Evolutionary conservation across 2,888 invertebrate genomes (phyloP), one percentile per base, ranked within the genome.

Genomic region (Epirrita christyi): DNA sequence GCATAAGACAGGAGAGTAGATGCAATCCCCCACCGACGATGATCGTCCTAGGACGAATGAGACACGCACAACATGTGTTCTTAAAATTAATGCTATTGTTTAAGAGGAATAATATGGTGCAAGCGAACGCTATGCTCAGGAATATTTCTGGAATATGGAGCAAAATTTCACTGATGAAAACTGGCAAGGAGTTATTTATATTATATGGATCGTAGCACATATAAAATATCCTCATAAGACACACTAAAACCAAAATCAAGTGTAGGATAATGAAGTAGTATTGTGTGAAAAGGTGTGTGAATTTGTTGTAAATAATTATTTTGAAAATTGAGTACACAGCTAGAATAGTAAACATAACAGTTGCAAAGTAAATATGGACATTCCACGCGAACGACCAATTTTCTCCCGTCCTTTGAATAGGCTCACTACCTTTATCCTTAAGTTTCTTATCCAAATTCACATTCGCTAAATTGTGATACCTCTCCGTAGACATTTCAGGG

Each of bases 131-230:
- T n/a, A 97, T 95, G 14, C 97, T 97, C 34, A 98, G 85, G 72
- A 98, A 95, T 62, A 98, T 98, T 62, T 97, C 95, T 0, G 97
- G 97, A 55, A 97, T 94, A 77, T 97, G 96, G 63, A 97, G 94
- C 37, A 98, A 86, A 47, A 98, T 94, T 76, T 97, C 96, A 50
- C 97, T 96, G 32, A 97, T 89, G 59, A 96, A 95, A 44, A 94
- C 87, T 57, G 96, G 96, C 77, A 98, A 93, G 0, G 96, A 96
- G 60, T 94, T 94, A 61, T 95, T 95, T n/a, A 96, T 94, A 77
- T 98, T 98, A 80, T 98, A 98, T 0, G 97, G 97, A 86, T 98
- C 98, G 78, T 97, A 96, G 70, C 97, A 96, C 70, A 98, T 93
- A 78, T 97, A 98, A 71, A 97, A 96, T 70, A 97, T 96, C 47